Evolutionary conservation across 2,797 vertebrate species (phyloP), one percentile per base, ranked within the genome.

Genomic region (Lates japonicus): DNA sequence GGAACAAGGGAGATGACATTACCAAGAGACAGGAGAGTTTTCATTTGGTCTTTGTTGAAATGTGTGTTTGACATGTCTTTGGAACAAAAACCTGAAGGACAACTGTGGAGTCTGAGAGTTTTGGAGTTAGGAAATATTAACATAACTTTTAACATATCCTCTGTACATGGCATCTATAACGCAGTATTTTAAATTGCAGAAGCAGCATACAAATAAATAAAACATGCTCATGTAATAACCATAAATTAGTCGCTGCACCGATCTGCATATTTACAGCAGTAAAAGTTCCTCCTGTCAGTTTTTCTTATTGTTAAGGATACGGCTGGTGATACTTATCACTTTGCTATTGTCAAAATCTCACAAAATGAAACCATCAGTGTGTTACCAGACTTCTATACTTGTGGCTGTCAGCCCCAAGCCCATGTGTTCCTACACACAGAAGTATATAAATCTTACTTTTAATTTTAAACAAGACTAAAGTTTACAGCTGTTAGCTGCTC

Each of bases 151-250:
- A 69, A 72, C 55, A 67, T 25, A 7, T 78, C 1, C 2, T 74
- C 44, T 69, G 66, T 20, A 65, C 54, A 14, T 51, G 39, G 59
- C 52, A n/a, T 75, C 14, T 5, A n/a, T 3, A 74, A 57, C 19
- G 14, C 11, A 70, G n/a, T n/a, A n/a, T n/a, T 70, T 74, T 82
- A 70, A 82, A 74, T 76, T 74, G 64, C 59, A 87, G 82, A 82
- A 54, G 4, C 22, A 65, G 29, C 17, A 19, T n/a, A 29, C 14
- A 57, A 6, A 72, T 76, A 22, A 75, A 83, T 78, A 80, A 83
- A 87, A 81, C 61, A 85, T 57, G 14, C 22, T 49, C 11, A 37
- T 67, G 41, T 69, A 76, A 68, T 46, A 65, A 55, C 20, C 12
- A 74, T 74, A 39, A 33, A 72, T 81, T 76, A 69, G 41, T 33